phyloP scores from a whole-genome alignment of 1,140 invertebrate species.

The Platyscapa corneri region DNA sequence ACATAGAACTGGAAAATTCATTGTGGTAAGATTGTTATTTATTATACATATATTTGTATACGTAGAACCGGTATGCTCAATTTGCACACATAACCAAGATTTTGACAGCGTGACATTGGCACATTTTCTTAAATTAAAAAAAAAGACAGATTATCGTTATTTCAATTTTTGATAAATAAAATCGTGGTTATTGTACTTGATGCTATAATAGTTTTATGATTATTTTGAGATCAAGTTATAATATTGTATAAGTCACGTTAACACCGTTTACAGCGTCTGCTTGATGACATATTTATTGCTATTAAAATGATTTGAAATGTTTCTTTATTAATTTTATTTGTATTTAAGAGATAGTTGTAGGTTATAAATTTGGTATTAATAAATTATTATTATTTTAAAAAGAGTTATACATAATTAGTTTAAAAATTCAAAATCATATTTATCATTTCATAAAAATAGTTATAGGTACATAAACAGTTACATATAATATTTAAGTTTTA shows the following conservation, averaged over 20 bases:
- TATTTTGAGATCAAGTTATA: neutral
- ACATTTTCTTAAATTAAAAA: neutral
- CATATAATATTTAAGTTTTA: too few relatives aligned
- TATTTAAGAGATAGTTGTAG: neutral
- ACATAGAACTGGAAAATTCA: neutral
- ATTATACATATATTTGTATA: neutral
- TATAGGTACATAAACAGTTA: too few relatives aligned
- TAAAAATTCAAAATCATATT: too few relatives aligned
- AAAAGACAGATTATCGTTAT: conserved; percentile 1
- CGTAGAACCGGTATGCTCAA: neutral
- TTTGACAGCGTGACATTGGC: conserved; percentile 3
- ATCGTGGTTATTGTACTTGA: neutral
- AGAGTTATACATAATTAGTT: neutral
- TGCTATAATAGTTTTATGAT: neutral
- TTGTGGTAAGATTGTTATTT: neutral
- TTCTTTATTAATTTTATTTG: conserved; percentile 56
- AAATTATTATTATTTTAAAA: too few relatives aligned
- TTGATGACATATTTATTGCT: conserved; percentile 12
- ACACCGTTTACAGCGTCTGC: conserved; percentile 27
- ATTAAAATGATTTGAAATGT: conserved; percentile 35
- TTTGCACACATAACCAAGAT: conserved; percentile 5
- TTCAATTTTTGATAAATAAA: neutral
- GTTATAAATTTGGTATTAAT: neutral
- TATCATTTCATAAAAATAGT: neutral
- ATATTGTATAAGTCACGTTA: neutral